A percentile compares a stretch with the other conserved stretches of the same genome.
phyloP scores from a whole-genome alignment of 92 coral and sea anemone genomes.

The Epizoanthus illoricatus region DNA sequence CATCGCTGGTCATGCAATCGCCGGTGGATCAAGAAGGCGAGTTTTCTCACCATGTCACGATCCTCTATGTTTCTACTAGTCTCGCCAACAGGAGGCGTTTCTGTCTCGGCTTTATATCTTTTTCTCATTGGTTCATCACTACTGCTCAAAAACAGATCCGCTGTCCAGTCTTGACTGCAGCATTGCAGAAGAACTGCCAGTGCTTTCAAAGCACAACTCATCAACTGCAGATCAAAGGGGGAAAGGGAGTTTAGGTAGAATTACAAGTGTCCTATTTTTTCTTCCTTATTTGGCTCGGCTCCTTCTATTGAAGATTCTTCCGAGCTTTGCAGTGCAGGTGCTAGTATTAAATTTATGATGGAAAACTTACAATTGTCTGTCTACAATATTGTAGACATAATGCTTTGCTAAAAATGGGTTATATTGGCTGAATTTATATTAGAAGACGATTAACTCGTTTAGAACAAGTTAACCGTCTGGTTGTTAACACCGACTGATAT shows the following conservation, averaged over 20 bases:
- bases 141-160: constrained; percentile 30
- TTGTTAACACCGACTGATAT: no score
- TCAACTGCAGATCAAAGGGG: constrained; percentile 26
- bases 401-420: no score
- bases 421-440: no score
- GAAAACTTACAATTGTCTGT: no score
- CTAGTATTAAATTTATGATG: no score
- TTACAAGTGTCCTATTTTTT: no score
- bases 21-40: constrained; percentile 65
- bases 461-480: no score
- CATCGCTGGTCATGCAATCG: constrained; percentile 77
- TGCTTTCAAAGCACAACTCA: constrained; percentile 48
- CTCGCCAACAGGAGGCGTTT: background rate
- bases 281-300: no score
- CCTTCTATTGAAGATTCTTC: no score
- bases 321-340: no score
- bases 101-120: background rate
- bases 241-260: background rate
- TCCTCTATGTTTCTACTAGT: background rate
- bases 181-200: constrained; percentile 28
- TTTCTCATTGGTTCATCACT: constrained; percentile 17
- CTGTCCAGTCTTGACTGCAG: constrained; percentile 22
- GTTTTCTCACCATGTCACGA: constrained; percentile 26
- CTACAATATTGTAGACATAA: no score
- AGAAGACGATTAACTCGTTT: no score